Evolutionary conservation across 2,797 vertebrate species (phyloP), one percentile per base, ranked within the genome.

Genomic region (Aulostomus chinensis): DNA sequence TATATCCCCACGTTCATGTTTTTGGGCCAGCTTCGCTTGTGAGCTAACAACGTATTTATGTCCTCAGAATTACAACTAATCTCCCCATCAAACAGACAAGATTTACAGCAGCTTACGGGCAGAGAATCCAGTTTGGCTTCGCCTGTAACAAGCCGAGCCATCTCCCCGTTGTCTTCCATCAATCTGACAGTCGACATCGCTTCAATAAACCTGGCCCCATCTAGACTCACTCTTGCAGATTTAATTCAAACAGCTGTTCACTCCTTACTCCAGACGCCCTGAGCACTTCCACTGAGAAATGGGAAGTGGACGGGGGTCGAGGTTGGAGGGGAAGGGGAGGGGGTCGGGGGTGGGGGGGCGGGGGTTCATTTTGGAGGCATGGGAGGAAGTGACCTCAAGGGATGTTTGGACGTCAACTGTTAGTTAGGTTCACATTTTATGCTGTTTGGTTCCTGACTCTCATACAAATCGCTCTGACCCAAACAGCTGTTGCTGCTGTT

Each of bases 171-270:
- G 83, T 86, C 84, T 89, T 84, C 86, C 80, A 85, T 89, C 86
- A 89, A 84, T 87, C 80, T 89, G 86, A 88, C 85, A 86, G 84
- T 88, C 83, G 53, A 86, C 86, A 89, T 87, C 62, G 80, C 87
- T 87, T 86, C 84, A 87, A 86, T 82, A 83, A 89, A 88, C 84
- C 83, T 87, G 83, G 81, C 78, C 73, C 62, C 61, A 76, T 88
- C 86, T 89, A 78, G 85, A 88, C 87, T 79, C 74, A 78, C 78
- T 83, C 77, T 76, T 80, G 79, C 81, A 86, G 80, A 89, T 90
- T 88, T 85, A 89, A 90, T 91, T 91, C 86, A 85, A 86, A 89
- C 91, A 91, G 86, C 89, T 91, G 90, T 90, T 91, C 76, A 18
- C 64, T 83, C 43, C 60, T 68, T 74, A 85, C 48, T 68, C 61